A percentile compares a stretch with the other conserved stretches of the same genome.
Evolutionary conservation across 92 coral and sea anemone species (phyloP).

Genomic region (Metridium senile): DNA sequence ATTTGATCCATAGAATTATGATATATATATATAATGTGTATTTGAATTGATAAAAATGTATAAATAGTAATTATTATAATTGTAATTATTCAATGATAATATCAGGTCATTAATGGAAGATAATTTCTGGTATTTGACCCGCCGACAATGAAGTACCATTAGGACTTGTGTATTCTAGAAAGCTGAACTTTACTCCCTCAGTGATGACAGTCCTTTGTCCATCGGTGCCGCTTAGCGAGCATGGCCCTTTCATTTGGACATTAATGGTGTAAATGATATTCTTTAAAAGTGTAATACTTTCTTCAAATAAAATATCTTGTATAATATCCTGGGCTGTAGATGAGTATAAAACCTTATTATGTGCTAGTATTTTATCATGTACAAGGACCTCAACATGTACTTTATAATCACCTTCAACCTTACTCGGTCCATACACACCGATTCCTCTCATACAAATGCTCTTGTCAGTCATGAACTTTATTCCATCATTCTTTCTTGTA

Average conservation of each 20-base stretch:
- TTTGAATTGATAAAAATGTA: neutral
- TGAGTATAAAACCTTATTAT: conserved; percentile 57
- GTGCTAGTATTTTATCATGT: conserved; percentile 63
- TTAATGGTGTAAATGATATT: conserved; percentile 67
- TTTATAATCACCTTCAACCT: conserved; percentile 71
- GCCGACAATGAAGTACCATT: conserved; percentile 80
- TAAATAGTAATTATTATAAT: too few relatives aligned
- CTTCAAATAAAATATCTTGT: conserved; percentile 74
- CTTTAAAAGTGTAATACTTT: conserved; percentile 59
- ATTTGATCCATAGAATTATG: neutral
- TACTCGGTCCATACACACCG: conserved; percentile 80
- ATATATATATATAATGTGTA: too few relatives aligned
- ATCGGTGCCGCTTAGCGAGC: conserved; percentile 82
- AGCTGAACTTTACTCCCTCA: conserved; percentile 70
- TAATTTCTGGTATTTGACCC: conserved; percentile 85
- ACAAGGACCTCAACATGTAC: conserved; percentile 54
- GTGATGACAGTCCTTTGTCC: conserved; percentile 54
- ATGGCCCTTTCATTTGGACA: conserved; percentile 67
- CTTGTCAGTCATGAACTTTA: conserved; percentile 70
- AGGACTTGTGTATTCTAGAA: conserved; percentile 76
- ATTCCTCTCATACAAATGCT: conserved; percentile 68
- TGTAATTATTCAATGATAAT: neutral
- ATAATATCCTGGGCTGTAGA: conserved; percentile 58
- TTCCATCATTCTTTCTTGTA: conserved; percentile 78
- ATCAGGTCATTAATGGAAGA: conserved; percentile 55